Conservation (phyloP, 2,113 vertebrate species). For the Oryctolagus cuniculus region DNA sequence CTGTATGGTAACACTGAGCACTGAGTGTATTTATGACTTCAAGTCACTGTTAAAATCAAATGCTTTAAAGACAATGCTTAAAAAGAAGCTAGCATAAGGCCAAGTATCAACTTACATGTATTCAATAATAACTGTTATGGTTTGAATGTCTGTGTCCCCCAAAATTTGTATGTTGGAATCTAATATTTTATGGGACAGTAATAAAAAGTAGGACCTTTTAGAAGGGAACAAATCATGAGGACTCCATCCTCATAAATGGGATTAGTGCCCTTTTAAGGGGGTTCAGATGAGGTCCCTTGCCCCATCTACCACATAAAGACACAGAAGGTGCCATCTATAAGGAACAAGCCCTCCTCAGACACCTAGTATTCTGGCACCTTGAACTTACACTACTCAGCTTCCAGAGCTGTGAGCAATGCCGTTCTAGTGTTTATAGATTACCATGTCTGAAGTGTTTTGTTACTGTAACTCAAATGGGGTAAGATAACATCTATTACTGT, state of each 20-base stretch:
- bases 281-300: not conserved
- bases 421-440: not conserved
- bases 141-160: not conserved
- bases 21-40: not conserved
- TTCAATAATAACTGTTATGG: not conserved
- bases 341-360: not conserved
- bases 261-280: not conserved
- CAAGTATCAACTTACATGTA: not conserved
- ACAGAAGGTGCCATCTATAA: not conserved
- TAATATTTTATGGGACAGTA: not conserved
- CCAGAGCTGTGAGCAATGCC: not conserved
- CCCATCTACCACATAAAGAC: not conserved
- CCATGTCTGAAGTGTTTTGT: not conserved
- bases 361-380: not conserved
- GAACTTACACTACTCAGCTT: not conserved
- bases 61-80: not conserved
- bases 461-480: too few species aligned
- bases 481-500: not conserved
- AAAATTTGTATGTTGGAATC: not conserved
- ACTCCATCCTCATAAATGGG: not conserved
- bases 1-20: not conserved
- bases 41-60: not conserved
- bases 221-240: not conserved
- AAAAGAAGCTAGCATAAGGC: not conserved
- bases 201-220: not conserved